Conservation (phyloP, 2,888 invertebrate species). For the Hirtodrosophila trivittata region DNA sequence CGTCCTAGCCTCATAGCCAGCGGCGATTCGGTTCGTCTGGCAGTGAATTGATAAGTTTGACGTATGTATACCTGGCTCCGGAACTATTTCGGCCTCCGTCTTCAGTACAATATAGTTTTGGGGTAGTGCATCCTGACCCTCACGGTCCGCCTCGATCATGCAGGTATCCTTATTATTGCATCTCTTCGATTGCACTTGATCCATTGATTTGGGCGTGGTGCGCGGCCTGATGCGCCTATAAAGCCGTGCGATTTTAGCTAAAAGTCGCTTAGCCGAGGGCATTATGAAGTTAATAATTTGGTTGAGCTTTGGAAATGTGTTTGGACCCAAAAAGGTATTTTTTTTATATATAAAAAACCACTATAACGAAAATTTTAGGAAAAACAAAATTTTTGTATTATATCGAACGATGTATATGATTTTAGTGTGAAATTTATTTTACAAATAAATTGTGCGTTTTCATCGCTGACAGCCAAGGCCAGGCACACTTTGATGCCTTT, state of each 20-base stretch:
- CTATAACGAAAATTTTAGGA: constrained; percentile 6
- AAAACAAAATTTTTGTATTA: constrained; percentile 8
- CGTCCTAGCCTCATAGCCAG: constrained; percentile 13
- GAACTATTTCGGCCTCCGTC: constrained; percentile 2
- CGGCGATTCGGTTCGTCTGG: constrained; percentile 11
- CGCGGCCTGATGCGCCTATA: constrained; percentile 22
- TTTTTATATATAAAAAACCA: neutral
- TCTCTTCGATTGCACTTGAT: neutral
- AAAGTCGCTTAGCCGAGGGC: constrained; percentile 23
- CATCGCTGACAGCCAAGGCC: constrained; percentile 5
- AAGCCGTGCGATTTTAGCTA: constrained; percentile 16
- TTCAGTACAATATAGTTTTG: neutral
- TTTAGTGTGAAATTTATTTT: constrained; percentile 6
- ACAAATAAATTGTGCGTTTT: neutral
- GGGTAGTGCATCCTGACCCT: too few species aligned
- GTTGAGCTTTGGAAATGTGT: neutral
- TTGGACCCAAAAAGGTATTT: constrained; percentile 5
- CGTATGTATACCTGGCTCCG: neutral
- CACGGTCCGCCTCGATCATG: too few species aligned
- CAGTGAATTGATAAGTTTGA: too few species aligned
- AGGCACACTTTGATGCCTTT: neutral
- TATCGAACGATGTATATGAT: neutral
- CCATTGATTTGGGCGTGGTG: neutral
- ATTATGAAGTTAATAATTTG: constrained; percentile 10
- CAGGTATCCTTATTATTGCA: too few species aligned